Evolutionary conservation across 2,113 vertebrate genomes (phyloP), one percentile per base, ranked within the genome.

Genomic region (Oryzias melastigma): DNA sequence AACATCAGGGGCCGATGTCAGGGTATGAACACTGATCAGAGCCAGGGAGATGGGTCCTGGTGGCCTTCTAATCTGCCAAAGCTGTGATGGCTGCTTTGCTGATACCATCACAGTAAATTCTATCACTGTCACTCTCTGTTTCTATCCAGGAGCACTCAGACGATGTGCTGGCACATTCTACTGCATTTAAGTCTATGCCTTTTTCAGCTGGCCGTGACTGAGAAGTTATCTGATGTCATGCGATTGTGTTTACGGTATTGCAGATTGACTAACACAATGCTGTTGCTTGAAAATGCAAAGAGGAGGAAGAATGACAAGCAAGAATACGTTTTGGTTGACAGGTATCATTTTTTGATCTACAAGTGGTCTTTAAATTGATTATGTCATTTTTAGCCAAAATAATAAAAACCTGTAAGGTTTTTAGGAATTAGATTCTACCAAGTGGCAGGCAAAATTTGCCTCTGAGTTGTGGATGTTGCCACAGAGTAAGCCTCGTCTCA

Each of bases 51-150:
- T 87, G 87, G 85, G 85, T 85, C 83, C 85, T 91, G 90, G 90
- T 90, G 87, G 89, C 90, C 88, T 86, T 89, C 85, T 85, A 86
- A 87, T 90, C 87, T 93, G 79, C 88, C 88, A 85, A 85, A 89
- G 89, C 75, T 76, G 57, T 75, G 87, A 90, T 83, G 81, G 87
- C 87, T 89, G 80, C 87, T 92, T 85, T 75, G 79, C 90, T 90
- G 89, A 92, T 91, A 90, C 42, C 59, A 91, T 92, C 93, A 80
- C 77, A 86, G 82, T 82, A 75, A 91, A 92, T 92, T 94, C 92
- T 90, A 82, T 93, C 91, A 88, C 87, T 91, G 89, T 90, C 89
- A 85, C 83, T 81, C 84, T 74, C 75, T 86, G 73, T 87, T 91
- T 90, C 78, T 84, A 67, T 85, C 83, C 80, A 79, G 73, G 80